Conservation (phyloP, 2,888 invertebrate species). For the Scrobipalpa atriplicella region DNA sequence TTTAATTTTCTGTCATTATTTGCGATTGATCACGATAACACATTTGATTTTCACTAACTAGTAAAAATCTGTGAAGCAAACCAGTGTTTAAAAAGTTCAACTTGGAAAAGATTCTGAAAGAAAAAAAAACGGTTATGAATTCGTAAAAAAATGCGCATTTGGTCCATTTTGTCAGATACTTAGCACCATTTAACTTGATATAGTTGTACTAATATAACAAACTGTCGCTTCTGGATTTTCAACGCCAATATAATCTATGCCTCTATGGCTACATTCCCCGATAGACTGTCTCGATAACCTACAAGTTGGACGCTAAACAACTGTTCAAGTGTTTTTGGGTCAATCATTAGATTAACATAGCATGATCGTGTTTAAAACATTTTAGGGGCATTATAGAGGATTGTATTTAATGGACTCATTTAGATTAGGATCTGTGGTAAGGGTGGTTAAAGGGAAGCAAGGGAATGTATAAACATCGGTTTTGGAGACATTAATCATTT, state of each 20-base stretch:
- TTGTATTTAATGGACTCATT: conserved; percentile 11
- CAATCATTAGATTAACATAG: conserved; percentile 28
- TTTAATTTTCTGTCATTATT: too few relatives aligned
- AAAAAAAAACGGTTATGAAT: too few relatives aligned
- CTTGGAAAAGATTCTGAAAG: too few relatives aligned
- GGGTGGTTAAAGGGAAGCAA: neutral
- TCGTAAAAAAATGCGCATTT: too few relatives aligned
- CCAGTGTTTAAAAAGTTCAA: too few relatives aligned
- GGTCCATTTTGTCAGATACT: too few relatives aligned
- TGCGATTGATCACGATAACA: too few relatives aligned
- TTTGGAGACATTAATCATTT: conserved; percentile 2
- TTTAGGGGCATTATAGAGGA: neutral
- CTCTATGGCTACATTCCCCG: conserved; percentile 8
- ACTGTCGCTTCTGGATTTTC: neutral
- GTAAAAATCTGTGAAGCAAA: too few relatives aligned
- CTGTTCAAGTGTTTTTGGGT: conserved; percentile 25
- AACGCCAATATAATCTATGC: neutral
- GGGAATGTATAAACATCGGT: neutral
- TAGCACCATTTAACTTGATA: too few relatives aligned
- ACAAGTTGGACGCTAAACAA: conserved; percentile 23
- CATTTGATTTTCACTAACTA: too few relatives aligned
- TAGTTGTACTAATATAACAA: too few relatives aligned
- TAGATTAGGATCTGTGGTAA: conserved; percentile 9
- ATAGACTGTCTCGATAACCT: conserved; percentile 22
- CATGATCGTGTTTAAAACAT: conserved; percentile 22